Base-by-base conservation (phyloP, 2,113 vertebrate genomes). In the Aythya baeri region DNA sequence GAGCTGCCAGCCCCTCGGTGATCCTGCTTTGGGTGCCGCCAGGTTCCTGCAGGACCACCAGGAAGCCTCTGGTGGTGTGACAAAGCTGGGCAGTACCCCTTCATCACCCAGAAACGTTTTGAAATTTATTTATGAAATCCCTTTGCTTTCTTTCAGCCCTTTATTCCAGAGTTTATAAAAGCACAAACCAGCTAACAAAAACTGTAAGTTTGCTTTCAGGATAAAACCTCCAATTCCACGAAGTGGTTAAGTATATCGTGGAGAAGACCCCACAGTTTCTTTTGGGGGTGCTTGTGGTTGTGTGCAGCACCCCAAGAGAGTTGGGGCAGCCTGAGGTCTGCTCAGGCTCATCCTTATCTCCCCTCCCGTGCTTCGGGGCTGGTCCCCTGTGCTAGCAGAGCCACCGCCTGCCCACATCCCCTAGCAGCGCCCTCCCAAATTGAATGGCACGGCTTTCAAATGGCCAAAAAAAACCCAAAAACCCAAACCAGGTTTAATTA, bases 211-310 rank as follows among this genome's bases (percentile, higher is more conserved):
- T 52, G 7, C 52, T 72, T 73, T 73, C 12, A 15, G 27, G 17
- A 17, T n/a, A n/a, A 52, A 43, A 3, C 21, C 3, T 22, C 10
- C n/a, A 10, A 1, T 5, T 3, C 9, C 8, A 1, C 2, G n/a
- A 14, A 66, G 2, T 8, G 3, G 38, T 36, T 15, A 55, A 17
- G 26, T 2, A 3, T 6, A 3, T 36, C 6, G 36, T 66, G 27
- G 12, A 34, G 7, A 70, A 26, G 4, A 38, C 21, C 16, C 66
- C 27, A 15, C 4, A 1, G 16, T 27, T 46, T 4, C 10, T 32
- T 76, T 34, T n/a, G 50, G 55, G 72, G 34, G 9, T 14, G 59
- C 49, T 82, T 32, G 2, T 17, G 22, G 32, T 3, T 44, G 34
- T 17, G 23, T 57, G 32, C 41, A 67, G 6, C 34, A n/a, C 41